Evolutionary conservation across 2,888 invertebrate genomes (phyloP).

Genomic region (Hirtodrosophila trivittata): DNA sequence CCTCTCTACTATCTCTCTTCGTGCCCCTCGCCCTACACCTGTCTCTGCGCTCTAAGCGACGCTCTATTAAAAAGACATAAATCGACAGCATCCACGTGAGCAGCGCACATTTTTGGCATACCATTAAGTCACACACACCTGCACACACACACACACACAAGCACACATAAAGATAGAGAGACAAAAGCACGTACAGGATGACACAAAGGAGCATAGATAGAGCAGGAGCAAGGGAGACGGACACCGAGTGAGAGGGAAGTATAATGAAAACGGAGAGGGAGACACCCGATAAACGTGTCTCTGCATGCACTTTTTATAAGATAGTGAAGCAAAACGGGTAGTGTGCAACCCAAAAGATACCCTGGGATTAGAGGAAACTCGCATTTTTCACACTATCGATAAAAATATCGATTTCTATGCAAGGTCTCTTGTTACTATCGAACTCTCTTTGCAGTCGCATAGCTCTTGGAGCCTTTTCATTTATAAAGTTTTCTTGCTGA

Average conservation of each 20-base stretch:
- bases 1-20: neutral
- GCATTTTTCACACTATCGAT: no score
- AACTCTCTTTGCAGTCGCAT: no score
- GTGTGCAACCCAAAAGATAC: no score
- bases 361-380: no score
- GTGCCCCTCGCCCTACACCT: neutral
- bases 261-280: neutral
- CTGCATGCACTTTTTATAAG: conserved; percentile 9
- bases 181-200: conserved; percentile 19
- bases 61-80: conserved; percentile 64
- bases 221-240: neutral
- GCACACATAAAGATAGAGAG: conserved; percentile 1
- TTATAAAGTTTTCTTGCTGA: no score
- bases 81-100: conserved; percentile 57
- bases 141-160: conserved; percentile 4
- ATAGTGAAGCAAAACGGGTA: neutral
- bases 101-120: conserved; percentile 44
- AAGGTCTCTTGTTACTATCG: no score
- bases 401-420: no score
- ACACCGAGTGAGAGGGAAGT: neutral
- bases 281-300: conserved; percentile 17
- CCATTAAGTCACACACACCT: conserved; percentile 32
- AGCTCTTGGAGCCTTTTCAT: no score
- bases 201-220: neutral
- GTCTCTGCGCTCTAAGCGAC: conserved; percentile 21